phyloP scores from a whole-genome alignment of 2,113 vertebrate species.

The Pyrgilauda ruficollis region DNA sequence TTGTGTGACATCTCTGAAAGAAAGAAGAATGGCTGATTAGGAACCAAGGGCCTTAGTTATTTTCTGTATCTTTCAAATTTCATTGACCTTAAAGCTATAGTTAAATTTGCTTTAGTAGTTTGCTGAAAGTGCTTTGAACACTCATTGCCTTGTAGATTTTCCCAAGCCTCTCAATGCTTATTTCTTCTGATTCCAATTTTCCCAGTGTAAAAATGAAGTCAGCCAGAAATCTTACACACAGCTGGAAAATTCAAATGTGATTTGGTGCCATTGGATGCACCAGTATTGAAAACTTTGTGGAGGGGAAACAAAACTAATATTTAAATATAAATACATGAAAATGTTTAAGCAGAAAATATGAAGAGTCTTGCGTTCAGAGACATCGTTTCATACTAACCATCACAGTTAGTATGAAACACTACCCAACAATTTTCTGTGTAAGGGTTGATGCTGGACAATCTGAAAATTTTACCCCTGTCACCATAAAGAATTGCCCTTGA shows the following conservation, averaged over 20 bases:
- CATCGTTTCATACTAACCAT: background rate
- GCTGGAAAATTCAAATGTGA: background rate
- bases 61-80: background rate
- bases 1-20: background rate
- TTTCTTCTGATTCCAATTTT: background rate
- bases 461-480: background rate
- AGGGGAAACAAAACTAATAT: background rate
- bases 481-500: background rate
- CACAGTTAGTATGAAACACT: background rate
- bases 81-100: background rate
- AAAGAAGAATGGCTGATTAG: background rate
- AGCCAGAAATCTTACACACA: background rate
- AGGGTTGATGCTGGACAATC: background rate
- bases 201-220: background rate
- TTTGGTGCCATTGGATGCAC: background rate
- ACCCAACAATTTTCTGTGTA: background rate
- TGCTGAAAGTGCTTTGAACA: background rate
- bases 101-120: background rate
- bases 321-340: background rate
- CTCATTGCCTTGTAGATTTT: background rate
- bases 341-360: background rate
- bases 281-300: background rate
- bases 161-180: background rate
- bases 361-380: background rate
- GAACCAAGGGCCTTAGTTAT: background rate